Evolutionary conservation across 1,140 invertebrate species (phyloP), one percentile per base, ranked within the genome.

Genomic region (Drosophila cardini): DNA sequence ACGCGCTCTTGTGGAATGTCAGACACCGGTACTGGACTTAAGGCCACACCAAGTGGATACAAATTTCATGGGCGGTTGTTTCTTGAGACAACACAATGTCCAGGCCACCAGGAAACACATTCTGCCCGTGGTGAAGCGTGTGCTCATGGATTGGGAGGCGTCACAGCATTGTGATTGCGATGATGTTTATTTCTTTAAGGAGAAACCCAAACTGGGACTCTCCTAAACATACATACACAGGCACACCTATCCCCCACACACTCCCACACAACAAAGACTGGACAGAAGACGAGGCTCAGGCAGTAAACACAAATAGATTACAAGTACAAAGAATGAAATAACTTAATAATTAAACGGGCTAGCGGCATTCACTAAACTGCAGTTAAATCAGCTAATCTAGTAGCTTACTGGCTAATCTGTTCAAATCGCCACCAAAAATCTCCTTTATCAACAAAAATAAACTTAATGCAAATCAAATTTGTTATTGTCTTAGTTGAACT

Each of bases 41-140:
- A 38, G 55, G 5, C 55, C 76, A 0, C 43, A 89, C 53, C 58
- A 78, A 0, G 36, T 61, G 11, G 57, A 86, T 30, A 72, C 64
- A 15, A 40, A 81, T 36, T 85, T 92, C 34, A 64, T 92, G 62
- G 62, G 83, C 64, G 92, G 87, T 11, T 79, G 72, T 26, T 92
- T 93, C 46, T 93, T 94, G 57, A 76, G 86, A 16, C 94, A 95
- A 71, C 80, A 90, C 61, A 95, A 95, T 90, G 72, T 94, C 6
- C 92, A 92, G 75, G 92, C 93, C 18, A 94, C 94, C 16, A 92
- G 95, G 30, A 95, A 95, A 91, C 94, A 95, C 85, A 93, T 95
- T 72, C 73, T 95, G 61, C 94, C 94, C 30, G 92, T 95, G 61
- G 83, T 95, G 67, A 93, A 93, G 84, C 90, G 91, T 36, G 90